Base-by-base conservation (phyloP, 2,888 invertebrate species). In the Dioctria linearis region DNA sequence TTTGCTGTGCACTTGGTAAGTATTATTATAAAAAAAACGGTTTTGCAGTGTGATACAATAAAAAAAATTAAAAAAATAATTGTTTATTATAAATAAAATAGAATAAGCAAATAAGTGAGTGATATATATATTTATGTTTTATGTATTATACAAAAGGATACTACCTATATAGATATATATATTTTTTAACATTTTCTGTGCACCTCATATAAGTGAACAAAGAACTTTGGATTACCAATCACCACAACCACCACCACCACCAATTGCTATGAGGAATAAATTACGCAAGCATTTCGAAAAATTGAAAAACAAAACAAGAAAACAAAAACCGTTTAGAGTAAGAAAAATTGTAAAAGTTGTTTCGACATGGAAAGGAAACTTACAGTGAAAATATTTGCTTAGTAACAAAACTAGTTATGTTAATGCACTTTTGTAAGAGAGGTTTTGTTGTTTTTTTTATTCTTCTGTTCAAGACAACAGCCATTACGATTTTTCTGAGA, bases 1-100 rank as follows among this genome's bases (percentile, higher is more conserved):
- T 89, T 84, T 88, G 85, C 85, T 84, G 84, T 83, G 86, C 85
- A 83, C 83, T 86, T 81, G 88, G 88, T 88, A 85, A 88, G 88
- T 88, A 85, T 71, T 80, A 37, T 37, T 66, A 11, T n/a, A n/a
- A 46, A 67, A 43, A 43, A 65, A 65, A 39, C 4, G 59, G 59
- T 8, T 59, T 59, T 25, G 40, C 9, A 65, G 40, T 65, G 25
- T 25, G 40, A 65, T 4, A 40, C 59, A n/a, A 5, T 5, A 59
- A 40, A 65, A 65, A 65, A 65, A 6, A 37, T 37, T n/a, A n/a
- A 25, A 13, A n/a, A 8, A 13, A 61, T 61, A 13, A 13, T 13
- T 13, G 3, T 40, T 37, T 39, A 25, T 65, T 6, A 37, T 65
- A 40, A 65, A 65, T 57, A 39, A 59, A 5, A n/a, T n/a, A 6